Conservation (phyloP, 2,888 invertebrate species). For the Ligdia adustata region DNA sequence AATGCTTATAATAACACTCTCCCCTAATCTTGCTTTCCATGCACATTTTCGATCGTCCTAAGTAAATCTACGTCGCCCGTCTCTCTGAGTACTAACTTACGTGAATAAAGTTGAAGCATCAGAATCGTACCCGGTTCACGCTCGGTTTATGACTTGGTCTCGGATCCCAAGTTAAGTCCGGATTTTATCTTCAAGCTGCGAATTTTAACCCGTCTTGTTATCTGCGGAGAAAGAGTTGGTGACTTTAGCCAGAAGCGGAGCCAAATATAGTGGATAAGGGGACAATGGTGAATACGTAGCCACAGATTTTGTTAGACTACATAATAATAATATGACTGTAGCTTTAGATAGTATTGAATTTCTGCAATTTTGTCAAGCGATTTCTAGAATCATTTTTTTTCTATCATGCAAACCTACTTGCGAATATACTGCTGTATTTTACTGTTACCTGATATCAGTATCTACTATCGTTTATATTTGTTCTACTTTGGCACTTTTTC, state of each 20-base stretch:
- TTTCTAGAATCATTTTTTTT: too few species aligned
- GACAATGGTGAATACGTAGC: background rate
- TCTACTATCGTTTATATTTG: too few species aligned
- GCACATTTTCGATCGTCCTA: constrained; percentile 11
- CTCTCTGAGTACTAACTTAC: constrained; percentile 18
- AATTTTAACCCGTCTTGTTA: constrained; percentile 26
- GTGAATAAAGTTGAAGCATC: constrained; percentile 26
- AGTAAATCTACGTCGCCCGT: constrained; percentile 4
- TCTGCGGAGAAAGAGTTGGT: constrained; percentile 15
- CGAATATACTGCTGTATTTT: too few species aligned
- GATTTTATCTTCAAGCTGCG: constrained; percentile 27
- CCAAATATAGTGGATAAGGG: constrained; percentile 4
- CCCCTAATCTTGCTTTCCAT: constrained; percentile 4
- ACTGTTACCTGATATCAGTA: too few species aligned
- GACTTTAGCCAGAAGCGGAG: constrained; percentile 3
- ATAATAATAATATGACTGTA: too few species aligned
- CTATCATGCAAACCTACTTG: too few species aligned
- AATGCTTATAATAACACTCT: background rate
- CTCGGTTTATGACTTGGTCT: constrained; percentile 25
- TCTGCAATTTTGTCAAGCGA: too few species aligned
- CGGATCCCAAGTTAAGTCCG: constrained; percentile 22
- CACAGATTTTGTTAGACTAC: too few species aligned
- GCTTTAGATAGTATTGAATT: too few species aligned
- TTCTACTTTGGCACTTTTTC: too few species aligned
- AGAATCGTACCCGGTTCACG: constrained; percentile 22